Evolutionary conservation across 2,888 invertebrate genomes (phyloP), one percentile per base, ranked within the genome.

Genomic region (Hoplodrina blanda): DNA sequence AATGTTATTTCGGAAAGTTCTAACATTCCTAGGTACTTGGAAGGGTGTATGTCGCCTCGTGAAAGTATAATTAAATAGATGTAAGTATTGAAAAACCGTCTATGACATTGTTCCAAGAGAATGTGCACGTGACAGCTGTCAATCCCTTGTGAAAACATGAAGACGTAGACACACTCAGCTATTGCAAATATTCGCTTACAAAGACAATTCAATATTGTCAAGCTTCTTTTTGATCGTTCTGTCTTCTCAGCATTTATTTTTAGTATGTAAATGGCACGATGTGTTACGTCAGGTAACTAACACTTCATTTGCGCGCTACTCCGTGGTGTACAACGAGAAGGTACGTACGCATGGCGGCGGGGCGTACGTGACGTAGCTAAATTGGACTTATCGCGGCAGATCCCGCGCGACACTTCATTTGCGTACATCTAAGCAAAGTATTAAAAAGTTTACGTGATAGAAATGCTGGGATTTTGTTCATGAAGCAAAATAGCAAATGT

Each of bases 321-420:
- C 60, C 37, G 10, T 6, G 59, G 37, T 53, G 15, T 6, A 25
- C 2, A 41, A 33, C 2, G 46, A 77, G 73, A 49, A 60, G 25
- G 54, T 52, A 52, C 50, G 50, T 52, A 56, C 50, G 76, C 78
- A 71, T 52, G 37, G 80, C 41, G 54, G 67, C 59, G 33, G 46
- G 75, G 71, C 78, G 91, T 86, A 90, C 92, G 92, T 92, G 92
- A 87, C 86, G 78, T 81, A 80, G 78, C 85, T 87, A 92, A 92
- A 92, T 92, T 92, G 91, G 85, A 91, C 92, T 90, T 91, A 91
- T 92, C 83, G 75, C 80, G 78, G 72, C 67, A 66, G 60, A 64
- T 79, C 78, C 81, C 64, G 59, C 68, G 62, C 67, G 67, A 69
- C 81, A 80, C 87, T 87, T 84, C 83, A 86, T 81, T 82, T 81